Conservation (phyloP, 2,113 vertebrate species). For the Cygnus buccinator region DNA sequence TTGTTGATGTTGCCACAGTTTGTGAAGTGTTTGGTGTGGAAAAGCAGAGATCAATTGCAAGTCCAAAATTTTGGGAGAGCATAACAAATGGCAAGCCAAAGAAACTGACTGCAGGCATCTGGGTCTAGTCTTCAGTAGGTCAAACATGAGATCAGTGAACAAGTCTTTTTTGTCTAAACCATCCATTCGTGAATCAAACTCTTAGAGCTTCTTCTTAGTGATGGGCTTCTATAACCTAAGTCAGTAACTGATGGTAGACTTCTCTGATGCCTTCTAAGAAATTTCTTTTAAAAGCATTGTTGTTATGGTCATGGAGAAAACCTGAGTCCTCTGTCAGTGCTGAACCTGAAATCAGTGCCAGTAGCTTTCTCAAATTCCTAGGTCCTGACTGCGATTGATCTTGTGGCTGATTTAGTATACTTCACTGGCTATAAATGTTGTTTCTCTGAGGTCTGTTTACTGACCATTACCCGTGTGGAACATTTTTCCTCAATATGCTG, state of each 20-base stretch:
- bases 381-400: background rate
- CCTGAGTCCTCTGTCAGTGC: background rate
- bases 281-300: background rate
- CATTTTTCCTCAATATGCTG: background rate
- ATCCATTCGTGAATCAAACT: background rate
- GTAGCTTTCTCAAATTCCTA: background rate
- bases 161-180: background rate
- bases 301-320: background rate
- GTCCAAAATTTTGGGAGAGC: background rate
- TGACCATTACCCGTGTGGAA: background rate
- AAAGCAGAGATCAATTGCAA: background rate
- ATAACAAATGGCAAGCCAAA: background rate
- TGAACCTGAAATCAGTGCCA: background rate
- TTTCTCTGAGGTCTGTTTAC: background rate
- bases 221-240: background rate
- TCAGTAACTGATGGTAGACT: background rate
- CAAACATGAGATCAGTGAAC: background rate
- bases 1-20: background rate
- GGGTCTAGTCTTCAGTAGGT: background rate
- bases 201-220: background rate
- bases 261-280: background rate
- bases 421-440: background rate
- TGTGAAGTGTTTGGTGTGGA: background rate
- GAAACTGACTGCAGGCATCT: fast-evolving
- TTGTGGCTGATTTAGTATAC: background rate